These are phyloP conservation scores for Lithosia quadra DNA, from an alignment of 2,888 invertebrate genomes.

Conservation along the genomic window DNA sequence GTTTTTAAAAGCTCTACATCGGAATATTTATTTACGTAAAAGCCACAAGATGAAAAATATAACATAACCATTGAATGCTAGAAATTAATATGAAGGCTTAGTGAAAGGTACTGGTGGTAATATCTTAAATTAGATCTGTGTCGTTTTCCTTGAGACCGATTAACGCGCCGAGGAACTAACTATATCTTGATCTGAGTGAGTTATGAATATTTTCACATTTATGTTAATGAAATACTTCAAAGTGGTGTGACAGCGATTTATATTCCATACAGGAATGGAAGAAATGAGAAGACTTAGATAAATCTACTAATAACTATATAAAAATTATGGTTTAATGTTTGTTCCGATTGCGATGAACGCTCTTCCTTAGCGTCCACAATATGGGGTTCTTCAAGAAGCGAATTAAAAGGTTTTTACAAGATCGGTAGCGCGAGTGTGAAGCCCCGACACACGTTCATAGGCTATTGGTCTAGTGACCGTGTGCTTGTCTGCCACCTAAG, in stretches of 20 bases:
- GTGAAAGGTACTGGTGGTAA: conserved; percentile 57
- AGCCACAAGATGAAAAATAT: neutral
- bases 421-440: too few species aligned
- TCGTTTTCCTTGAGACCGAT: conserved; percentile 59
- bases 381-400: too few species aligned
- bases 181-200: conserved; percentile 27
- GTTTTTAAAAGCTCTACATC: neutral
- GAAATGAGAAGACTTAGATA: neutral
- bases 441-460: too few species aligned
- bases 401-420: too few species aligned
- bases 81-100: conserved; percentile 44
- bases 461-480: too few species aligned
- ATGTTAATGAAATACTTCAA: neutral
- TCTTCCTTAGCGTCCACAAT: too few species aligned
- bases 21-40: neutral
- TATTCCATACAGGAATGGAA: neutral
- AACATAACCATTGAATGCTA: conserved; percentile 28
- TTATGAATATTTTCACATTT: conserved; percentile 46
- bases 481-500: too few species aligned
- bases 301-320: too few species aligned
- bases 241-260: neutral
- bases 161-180: conserved; percentile 44
- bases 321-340: too few species aligned
- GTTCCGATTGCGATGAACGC: too few species aligned
- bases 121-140: conserved; percentile 64